These are phyloP conservation scores for Coleophora deauratella DNA, from an alignment of 2,888 invertebrate species.

Conservation along the genomic window DNA sequence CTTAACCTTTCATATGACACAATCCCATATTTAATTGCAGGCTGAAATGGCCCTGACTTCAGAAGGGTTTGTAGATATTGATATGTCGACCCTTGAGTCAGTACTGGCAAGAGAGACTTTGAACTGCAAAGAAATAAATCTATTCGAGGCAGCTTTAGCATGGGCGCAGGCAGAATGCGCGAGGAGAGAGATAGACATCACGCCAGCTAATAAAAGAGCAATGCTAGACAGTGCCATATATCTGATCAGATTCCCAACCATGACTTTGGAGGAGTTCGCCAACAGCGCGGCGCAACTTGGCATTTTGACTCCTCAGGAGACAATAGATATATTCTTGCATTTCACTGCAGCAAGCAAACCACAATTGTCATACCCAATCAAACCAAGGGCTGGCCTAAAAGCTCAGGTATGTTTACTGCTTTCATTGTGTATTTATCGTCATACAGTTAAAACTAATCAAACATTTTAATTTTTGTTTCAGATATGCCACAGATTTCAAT, in stretches of 20 bases:
- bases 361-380: constrained; percentile 84
- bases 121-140: constrained; percentile 93
- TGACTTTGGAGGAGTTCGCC: constrained; percentile 93
- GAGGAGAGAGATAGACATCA: constrained; percentile 86
- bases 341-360: constrained; percentile 94
- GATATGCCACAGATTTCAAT: constrained; percentile 96
- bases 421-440: constrained; percentile 1
- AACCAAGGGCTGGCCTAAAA: constrained; percentile 89
- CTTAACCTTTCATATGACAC: constrained; percentile 29
- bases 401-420: constrained; percentile 77
- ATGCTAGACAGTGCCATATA: constrained; percentile 86
- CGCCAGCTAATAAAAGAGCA: constrained; percentile 84
- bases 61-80: constrained; percentile 97
- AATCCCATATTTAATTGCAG: constrained; percentile 62
- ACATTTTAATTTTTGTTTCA: constrained; percentile 39
- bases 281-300: constrained; percentile 96
- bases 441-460: background rate
- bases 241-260: constrained; percentile 93
- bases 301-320: constrained; percentile 92
- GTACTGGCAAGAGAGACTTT: constrained; percentile 94
- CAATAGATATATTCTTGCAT: constrained; percentile 95
- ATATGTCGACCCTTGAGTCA: constrained; percentile 92
- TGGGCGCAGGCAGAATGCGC: constrained; percentile 96
- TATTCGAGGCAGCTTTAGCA: constrained; percentile 91
- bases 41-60: constrained; percentile 97